Percentiles rank a stretch among this genome's conserved stretches.
These are phyloP conservation scores for Phoebastria nigripes DNA, from an alignment of 2,797 vertebrate species.

Conservation along the genomic window DNA sequence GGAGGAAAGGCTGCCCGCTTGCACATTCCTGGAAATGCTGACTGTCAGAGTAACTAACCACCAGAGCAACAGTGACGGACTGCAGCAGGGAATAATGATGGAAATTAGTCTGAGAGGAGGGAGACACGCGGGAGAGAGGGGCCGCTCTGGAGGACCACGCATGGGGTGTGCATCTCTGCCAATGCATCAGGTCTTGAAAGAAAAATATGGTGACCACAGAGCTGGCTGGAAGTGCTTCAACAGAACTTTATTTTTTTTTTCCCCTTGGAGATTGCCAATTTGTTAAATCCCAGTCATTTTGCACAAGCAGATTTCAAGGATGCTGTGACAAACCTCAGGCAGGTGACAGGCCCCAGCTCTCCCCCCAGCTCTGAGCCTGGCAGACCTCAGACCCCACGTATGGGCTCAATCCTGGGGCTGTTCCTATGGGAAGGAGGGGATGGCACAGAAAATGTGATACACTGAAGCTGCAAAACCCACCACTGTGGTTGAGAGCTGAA, in stretches of 20 bases:
- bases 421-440: neutral
- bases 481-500: neutral
- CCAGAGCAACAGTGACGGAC: neutral
- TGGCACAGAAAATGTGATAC: neutral
- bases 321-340: neutral
- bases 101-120: neutral
- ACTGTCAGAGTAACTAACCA: neutral
- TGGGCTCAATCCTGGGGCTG: neutral
- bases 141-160: fast-evolving
- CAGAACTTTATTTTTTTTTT: neutral
- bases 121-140: neutral
- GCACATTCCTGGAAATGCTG: neutral
- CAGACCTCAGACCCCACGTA: neutral
- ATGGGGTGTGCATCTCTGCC: neutral
- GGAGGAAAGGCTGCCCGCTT: fast-evolving
- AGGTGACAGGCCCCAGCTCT: neutral
- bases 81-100: neutral
- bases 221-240: neutral
- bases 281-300: neutral
- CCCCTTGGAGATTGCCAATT: fast-evolving
- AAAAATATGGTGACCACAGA: neutral
- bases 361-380: neutral
- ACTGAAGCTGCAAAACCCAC: neutral
- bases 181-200: neutral
- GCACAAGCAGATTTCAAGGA: neutral